A percentile compares a stretch with the other conserved stretches of the same genome.
Conservation (phyloP, 64 coral and sea anemone species). For the Montipora foliosa region DNA sequence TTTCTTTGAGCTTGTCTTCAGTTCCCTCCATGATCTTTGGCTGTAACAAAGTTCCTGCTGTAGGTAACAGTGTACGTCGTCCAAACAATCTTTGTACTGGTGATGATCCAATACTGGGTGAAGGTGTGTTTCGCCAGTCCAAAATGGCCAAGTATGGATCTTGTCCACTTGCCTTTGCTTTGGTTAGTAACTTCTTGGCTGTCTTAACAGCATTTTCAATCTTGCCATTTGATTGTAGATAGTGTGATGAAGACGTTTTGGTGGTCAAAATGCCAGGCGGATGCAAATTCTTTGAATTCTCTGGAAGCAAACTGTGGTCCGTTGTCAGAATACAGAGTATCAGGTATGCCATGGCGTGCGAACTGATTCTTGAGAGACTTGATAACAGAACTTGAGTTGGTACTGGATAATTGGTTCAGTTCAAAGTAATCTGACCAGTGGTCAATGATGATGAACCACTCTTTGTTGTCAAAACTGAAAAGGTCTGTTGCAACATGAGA, state of each 20-base stretch:
- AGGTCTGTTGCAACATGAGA: conserved; percentile 36
- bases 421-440: conserved; percentile 39
- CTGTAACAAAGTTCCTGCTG: background rate
- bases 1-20: conserved; percentile 2
- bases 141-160: conserved; percentile 47
- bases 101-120: background rate
- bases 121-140: background rate
- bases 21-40: conserved; percentile 3
- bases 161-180: conserved; percentile 34
- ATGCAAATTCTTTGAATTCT: background rate
- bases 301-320: conserved; percentile 4
- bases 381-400: background rate
- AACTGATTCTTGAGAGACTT: conserved; percentile 55
- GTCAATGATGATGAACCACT: conserved; percentile 51
- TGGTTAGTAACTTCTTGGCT: conserved; percentile 54
- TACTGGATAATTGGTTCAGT: conserved; percentile 37
- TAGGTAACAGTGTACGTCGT: background rate
- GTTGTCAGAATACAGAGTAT: conserved; percentile 47
- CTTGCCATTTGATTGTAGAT: conserved; percentile 62
- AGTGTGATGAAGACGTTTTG: conserved; percentile 1
- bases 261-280: conserved; percentile 54
- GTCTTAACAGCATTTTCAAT: conserved; percentile 30
- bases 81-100: conserved; percentile 35
- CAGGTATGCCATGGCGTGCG: conserved; percentile 54
- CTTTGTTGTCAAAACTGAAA: conserved; percentile 31